A percentile compares a stretch with the other conserved stretches of the same genome.
phyloP scores from a whole-genome alignment of 2,113 vertebrate genomes.

The Phylloscopus whistleri region DNA sequence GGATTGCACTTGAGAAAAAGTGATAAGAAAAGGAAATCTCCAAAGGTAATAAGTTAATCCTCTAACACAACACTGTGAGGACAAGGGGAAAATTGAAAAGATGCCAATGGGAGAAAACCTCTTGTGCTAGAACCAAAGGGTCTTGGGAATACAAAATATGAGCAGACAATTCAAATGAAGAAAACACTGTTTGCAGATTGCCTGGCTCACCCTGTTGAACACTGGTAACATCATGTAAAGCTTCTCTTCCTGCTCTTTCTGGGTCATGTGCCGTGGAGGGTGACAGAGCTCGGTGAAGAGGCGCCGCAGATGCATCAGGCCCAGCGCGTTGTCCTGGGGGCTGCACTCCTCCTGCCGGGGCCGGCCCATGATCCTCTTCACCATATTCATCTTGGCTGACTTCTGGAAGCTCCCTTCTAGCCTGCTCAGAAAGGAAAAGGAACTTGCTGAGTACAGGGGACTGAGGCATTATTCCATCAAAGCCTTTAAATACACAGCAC shows the following conservation, averaged over 20 bases:
- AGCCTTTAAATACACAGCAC: neutral
- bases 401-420: conserved; percentile 77
- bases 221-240: conserved; percentile 99
- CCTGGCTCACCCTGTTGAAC: conserved; percentile 89
- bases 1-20: neutral
- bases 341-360: conserved; percentile 97
- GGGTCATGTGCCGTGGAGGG: conserved; percentile 96
- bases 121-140: neutral
- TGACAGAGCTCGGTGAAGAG: conserved; percentile 97
- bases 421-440: conserved; percentile 62
- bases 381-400: conserved; percentile 96
- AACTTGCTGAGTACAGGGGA: neutral
- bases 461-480: neutral
- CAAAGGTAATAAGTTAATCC: neutral
- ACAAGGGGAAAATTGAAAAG: neutral
- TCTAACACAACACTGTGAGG: neutral
- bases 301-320: conserved; percentile 95
- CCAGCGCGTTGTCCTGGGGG: conserved; percentile 95
- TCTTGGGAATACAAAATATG: neutral
- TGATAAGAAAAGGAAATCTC: neutral
- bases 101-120: neutral
- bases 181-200: neutral
- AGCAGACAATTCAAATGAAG: neutral
- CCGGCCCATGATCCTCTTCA: conserved; percentile 99
- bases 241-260: conserved; percentile 99